Evolutionary conservation across 2,113 vertebrate genomes (phyloP), one percentile per base, ranked within the genome.

Genomic region (Rhineura floridana): DNA sequence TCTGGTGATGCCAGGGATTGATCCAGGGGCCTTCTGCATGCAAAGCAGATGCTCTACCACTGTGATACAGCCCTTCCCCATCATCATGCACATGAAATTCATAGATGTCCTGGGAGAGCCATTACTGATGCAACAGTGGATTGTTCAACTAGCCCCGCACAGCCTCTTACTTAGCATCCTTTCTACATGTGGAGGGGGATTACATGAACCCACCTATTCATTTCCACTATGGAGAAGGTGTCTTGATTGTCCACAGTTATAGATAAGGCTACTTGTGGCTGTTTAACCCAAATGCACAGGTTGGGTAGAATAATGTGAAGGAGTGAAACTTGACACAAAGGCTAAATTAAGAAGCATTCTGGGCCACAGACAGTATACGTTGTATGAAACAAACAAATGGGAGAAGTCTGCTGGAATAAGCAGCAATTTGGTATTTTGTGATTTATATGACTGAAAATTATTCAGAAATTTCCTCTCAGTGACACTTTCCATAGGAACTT

Each of bases 391-490:
- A 33, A 3, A 17, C 55, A 59, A 59, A 21, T 59, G 55, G 33
- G 59, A 67, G 28, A 9, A 70, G 48, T 7, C 7, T 50, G 25
- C 33, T 81, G 44, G 65, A 65, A 83, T 6, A 19, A n/a, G 28
- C 17, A 52, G 17, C 82, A 70, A 23, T n/a, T 55, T 84, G 9
- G 2, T 72, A 72, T 84, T 33, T n/a, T n/a, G n/a, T n/a, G n/a
- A 46, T 36, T 39, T 52, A 33, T 72, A 39, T 36, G 65, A 84
- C 46, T 84, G 15, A 17, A 42, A 44, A 44, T 52, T 65, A 25
- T 8, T 85, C 59, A 72, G 83, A 84, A 88, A 87, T 76, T n/a
- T n/a, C 5, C 52, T 67, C 23, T 87, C 7, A 81, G 82, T 44
- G 21, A 36, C 17, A 4, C 89, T 88, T 2, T 4, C 81, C 52